phyloP scores from a whole-genome alignment of 64 coral and sea anemone species.

The Actinia equina region DNA sequence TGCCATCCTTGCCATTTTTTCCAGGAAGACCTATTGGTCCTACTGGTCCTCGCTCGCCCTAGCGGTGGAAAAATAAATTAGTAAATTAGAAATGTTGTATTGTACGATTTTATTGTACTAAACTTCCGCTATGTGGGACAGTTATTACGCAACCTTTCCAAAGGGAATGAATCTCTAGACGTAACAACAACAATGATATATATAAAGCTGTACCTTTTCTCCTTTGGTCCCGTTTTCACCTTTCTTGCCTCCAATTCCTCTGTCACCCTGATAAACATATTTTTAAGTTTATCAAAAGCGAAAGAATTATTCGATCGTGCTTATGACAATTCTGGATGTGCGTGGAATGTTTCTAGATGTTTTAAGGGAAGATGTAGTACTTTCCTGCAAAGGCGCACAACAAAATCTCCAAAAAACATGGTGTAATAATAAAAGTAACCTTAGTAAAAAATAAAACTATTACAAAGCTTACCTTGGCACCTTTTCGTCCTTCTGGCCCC shows the following conservation, averaged over 20 bases:
- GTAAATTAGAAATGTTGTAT: not conserved
- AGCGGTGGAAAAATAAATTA: not conserved
- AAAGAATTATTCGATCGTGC: too few relatives aligned
- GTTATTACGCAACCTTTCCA: not conserved
- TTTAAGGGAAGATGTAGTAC: too few relatives aligned
- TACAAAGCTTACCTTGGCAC: not conserved
- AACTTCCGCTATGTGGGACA: not conserved
- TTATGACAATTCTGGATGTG: too few relatives aligned
- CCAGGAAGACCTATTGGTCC: slow-evolving; percentile 13
- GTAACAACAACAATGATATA: not conserved
- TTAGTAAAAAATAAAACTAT: too few relatives aligned
- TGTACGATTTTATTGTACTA: not conserved
- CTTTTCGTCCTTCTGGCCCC: not conserved
- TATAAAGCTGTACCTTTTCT: not conserved
- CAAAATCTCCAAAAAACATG: too few relatives aligned
- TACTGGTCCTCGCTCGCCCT: not conserved
- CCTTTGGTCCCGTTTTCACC: slow-evolving; percentile 1
- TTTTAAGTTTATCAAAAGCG: too few relatives aligned
- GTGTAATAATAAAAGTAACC: too few relatives aligned
- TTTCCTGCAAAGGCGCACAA: too few relatives aligned
- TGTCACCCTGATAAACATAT: not conserved
- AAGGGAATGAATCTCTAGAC: not conserved
- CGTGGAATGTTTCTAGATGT: too few relatives aligned
- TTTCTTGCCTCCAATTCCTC: not conserved
- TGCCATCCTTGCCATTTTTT: not conserved